phyloP scores from a whole-genome alignment of 2,113 vertebrate genomes.

The Festucalex cinctus region DNA sequence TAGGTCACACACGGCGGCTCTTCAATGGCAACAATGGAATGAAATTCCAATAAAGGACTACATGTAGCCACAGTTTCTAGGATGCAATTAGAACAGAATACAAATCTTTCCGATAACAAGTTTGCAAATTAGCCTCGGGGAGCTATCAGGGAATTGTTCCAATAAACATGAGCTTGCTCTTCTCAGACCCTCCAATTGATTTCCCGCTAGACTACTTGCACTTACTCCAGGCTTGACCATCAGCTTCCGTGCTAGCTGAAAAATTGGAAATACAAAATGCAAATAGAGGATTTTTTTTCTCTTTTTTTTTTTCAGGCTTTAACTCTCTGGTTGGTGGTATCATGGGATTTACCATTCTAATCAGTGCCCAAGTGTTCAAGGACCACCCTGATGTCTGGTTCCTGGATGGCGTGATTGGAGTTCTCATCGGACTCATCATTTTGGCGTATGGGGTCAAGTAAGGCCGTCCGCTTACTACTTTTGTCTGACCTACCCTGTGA shows the following conservation, averaged over 20 bases:
- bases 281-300: neutral
- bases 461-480: slow-evolving; percentile 41
- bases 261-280: slow-evolving; percentile 20
- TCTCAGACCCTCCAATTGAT: slow-evolving; percentile 50
- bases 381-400: slow-evolving; percentile 88
- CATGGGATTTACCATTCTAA: slow-evolving; percentile 97
- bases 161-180: slow-evolving; percentile 62
- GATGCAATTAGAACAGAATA: neutral
- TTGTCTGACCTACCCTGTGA: neutral
- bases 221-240: slow-evolving; percentile 51
- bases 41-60: neutral
- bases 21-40: neutral
- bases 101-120: neutral
- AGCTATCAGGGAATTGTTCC: slow-evolving; percentile 6
- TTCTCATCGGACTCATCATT: slow-evolving; percentile 94
- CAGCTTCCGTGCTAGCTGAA: slow-evolving; percentile 22
- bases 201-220: slow-evolving; percentile 49
- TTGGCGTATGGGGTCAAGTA: slow-evolving; percentile 94
- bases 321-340: slow-evolving; percentile 93
- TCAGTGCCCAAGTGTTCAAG: slow-evolving; percentile 92
- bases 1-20: slow-evolving; percentile 51
- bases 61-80: neutral
- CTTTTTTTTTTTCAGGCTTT: slow-evolving; percentile 77
- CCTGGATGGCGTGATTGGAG: slow-evolving; percentile 89
- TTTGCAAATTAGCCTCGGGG: too few relatives aligned